phyloP scores from a whole-genome alignment of 2,113 vertebrate genomes.

The Rhabdomys dilectus region DNA sequence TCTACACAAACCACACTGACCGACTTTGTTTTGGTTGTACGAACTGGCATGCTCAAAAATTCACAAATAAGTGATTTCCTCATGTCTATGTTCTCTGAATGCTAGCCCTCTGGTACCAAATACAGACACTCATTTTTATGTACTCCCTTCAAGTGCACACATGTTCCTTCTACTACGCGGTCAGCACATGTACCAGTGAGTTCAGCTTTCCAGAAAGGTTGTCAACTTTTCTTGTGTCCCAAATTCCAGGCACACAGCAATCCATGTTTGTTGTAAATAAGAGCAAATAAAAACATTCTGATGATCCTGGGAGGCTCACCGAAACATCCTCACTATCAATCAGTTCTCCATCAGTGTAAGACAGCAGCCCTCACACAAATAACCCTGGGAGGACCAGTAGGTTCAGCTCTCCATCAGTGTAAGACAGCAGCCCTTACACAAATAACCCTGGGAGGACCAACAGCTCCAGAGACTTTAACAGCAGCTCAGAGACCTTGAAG shows the following conservation, averaged over 20 bases:
- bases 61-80: background rate
- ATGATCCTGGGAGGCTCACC: background rate
- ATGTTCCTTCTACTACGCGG: background rate
- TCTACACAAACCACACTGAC: background rate
- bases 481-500: background rate
- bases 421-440: background rate
- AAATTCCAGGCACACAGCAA: background rate
- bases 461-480: background rate
- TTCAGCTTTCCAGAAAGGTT: background rate
- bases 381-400: too few relatives aligned
- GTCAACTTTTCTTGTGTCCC: background rate
- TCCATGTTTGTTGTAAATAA: background rate
- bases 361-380: background rate
- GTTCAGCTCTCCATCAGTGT: background rate
- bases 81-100: background rate
- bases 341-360: background rate
- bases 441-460: background rate
- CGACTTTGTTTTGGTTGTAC: constrained; percentile 11
- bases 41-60: background rate
- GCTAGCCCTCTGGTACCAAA: background rate
- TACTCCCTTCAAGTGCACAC: constrained; percentile 1
- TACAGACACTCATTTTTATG: background rate
- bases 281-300: background rate
- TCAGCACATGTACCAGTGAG: background rate
- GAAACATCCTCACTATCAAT: background rate